These are phyloP conservation scores for Amblyraja radiata DNA, from an alignment of 2,797 vertebrate genomes.

Conservation along the genomic window DNA sequence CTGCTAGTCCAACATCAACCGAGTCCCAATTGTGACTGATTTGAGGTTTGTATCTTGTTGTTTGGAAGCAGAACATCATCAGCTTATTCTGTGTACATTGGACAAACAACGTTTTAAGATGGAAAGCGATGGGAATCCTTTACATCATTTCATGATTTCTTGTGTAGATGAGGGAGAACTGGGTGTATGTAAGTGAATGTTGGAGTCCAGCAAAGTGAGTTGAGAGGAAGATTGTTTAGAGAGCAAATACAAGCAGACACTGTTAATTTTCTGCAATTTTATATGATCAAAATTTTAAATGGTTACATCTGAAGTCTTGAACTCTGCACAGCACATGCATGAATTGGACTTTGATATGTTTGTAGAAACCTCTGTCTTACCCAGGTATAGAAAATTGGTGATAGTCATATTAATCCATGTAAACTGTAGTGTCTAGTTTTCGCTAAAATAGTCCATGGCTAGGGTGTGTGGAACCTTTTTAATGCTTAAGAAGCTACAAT, in stretches of 20 bases:
- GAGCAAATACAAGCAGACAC: neutral
- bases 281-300: neutral
- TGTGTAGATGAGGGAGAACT: neutral
- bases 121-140: neutral
- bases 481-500: neutral
- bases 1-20: too few species aligned
- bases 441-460: neutral
- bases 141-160: neutral
- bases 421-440: neutral
- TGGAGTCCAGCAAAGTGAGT: neutral
- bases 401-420: neutral
- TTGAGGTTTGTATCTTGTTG: neutral
- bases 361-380: neutral
- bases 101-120: neutral
- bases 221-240: neutral
- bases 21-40: too few species aligned
- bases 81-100: neutral
- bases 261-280: neutral
- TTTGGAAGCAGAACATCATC: neutral
- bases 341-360: neutral
- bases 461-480: neutral
- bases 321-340: too few species aligned
- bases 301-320: neutral
- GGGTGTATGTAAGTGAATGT: too few species aligned
- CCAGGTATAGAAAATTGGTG: neutral